Conservation (phyloP, 2,888 invertebrate genomes). For the Polymixis flavicincta region DNA sequence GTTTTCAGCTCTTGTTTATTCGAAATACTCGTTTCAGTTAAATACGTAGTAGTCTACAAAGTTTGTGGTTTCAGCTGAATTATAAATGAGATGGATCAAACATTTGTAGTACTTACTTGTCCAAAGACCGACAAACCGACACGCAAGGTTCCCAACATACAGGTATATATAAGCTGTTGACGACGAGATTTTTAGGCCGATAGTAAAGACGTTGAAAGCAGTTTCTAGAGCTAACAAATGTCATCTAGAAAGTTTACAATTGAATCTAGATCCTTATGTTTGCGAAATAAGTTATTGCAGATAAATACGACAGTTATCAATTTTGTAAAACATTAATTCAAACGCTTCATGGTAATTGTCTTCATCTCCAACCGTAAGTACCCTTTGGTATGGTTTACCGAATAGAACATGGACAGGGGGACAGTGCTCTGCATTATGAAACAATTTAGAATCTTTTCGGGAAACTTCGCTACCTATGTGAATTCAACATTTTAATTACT, state of each 20-base stretch:
- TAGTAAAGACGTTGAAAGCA: neutral
- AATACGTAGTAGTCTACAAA: conserved; percentile 40
- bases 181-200: neutral
- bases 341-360: neutral
- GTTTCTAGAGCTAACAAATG: neutral
- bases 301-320: neutral
- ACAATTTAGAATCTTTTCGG: neutral
- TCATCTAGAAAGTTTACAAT: neutral
- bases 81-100: conserved; percentile 38
- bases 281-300: neutral
- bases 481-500: neutral
- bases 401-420: neutral
- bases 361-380: neutral
- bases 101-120: conserved; percentile 37
- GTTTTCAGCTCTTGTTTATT: conserved; percentile 22
- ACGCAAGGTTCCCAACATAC: conserved; percentile 15
- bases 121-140: conserved; percentile 10
- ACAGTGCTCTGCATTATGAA: neutral
- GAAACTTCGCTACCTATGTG: neutral
- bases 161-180: neutral
- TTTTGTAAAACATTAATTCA: neutral
- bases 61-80: conserved; percentile 41
- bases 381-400: neutral
- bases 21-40: conserved; percentile 36
- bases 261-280: neutral